phyloP scores from a whole-genome alignment of 2,888 invertebrate species.

The Nomada ruficornis region DNA sequence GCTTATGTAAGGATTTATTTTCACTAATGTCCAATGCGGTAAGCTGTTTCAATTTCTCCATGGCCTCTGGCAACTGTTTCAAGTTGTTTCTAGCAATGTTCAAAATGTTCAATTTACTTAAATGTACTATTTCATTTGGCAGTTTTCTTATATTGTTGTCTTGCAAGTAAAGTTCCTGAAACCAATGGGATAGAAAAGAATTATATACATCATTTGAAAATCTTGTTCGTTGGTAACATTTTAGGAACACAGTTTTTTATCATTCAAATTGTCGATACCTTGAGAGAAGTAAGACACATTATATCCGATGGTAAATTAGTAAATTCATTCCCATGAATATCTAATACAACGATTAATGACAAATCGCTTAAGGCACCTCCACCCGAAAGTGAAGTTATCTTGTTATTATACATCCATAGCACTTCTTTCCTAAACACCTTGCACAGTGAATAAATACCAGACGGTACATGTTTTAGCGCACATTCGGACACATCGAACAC shows the following conservation, averaged over 20 bases:
- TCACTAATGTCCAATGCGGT: conserved; percentile 87
- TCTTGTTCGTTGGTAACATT: background rate
- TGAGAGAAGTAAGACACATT: conserved; percentile 88
- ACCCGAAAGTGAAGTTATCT: conserved; percentile 88
- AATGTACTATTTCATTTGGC: conserved; percentile 88
- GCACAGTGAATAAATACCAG: conserved; percentile 92
- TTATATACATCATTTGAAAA: background rate
- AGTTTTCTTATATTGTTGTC: conserved; percentile 89
- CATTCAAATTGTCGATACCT: conserved; percentile 83
- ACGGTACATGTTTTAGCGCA: conserved; percentile 89
- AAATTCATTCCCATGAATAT: conserved; percentile 89
- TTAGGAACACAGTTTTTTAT: background rate
- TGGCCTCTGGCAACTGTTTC: conserved; percentile 87
- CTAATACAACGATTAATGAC: conserved; percentile 87
- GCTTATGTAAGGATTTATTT: conserved; percentile 86
- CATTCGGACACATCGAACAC: conserved; percentile 93
- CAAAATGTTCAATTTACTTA: conserved; percentile 88
- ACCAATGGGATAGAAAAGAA: conserved; percentile 1
- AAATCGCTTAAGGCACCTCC: conserved; percentile 91
- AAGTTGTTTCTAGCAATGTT: conserved; percentile 90
- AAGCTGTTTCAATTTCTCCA: conserved; percentile 88
- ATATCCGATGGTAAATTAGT: conserved; percentile 88
- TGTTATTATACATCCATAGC: conserved; percentile 89
- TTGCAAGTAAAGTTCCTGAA: conserved; percentile 90
- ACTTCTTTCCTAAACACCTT: conserved; percentile 92